Evolutionary conservation across 2,797 vertebrate genomes (phyloP).

Genomic region (Discoglossus pictus): DNA sequence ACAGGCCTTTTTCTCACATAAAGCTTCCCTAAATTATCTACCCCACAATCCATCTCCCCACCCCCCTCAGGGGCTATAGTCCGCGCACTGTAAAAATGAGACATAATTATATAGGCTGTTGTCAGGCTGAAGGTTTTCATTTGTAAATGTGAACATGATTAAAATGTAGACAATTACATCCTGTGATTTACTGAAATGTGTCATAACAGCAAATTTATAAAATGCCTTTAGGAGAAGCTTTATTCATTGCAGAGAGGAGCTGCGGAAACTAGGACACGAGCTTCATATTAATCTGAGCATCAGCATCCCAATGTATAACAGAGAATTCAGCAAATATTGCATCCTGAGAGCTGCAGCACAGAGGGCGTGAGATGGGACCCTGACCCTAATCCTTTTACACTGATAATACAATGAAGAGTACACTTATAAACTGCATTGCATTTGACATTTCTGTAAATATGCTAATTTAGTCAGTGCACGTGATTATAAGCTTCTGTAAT

Average conservation of each 20-base stretch:
- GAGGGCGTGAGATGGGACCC: too few relatives aligned
- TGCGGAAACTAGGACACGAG: constrained; percentile 21
- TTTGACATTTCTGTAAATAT: too few relatives aligned
- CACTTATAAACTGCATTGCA: too few relatives aligned
- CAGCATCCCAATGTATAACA: constrained; percentile 16
- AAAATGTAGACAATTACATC: constrained; percentile 24
- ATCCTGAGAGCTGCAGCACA: too few relatives aligned
- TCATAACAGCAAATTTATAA: constrained; percentile 16
- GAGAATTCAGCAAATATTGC: constrained; percentile 8
- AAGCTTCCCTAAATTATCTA: too few relatives aligned
- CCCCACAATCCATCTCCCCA: background rate
- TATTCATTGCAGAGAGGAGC: constrained; percentile 2
- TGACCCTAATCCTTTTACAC: too few relatives aligned
- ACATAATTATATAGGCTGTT: background rate
- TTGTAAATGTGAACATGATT: constrained; percentile 23
- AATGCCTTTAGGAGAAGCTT: constrained; percentile 21
- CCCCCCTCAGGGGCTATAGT: background rate
- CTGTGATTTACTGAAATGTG: constrained; percentile 21
- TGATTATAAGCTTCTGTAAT: too few relatives aligned
- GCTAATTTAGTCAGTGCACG: too few relatives aligned
- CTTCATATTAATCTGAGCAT: constrained; percentile 9
- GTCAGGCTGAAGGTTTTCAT: constrained; percentile 5
- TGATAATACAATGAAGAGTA: too few relatives aligned
- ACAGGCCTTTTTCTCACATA: background rate
- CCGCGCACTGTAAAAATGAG: background rate